A percentile compares a stretch with the other conserved stretches of the same genome.
Evolutionary conservation across 2,888 invertebrate species (phyloP).

Genomic region (Seladonia tumulorum): DNA sequence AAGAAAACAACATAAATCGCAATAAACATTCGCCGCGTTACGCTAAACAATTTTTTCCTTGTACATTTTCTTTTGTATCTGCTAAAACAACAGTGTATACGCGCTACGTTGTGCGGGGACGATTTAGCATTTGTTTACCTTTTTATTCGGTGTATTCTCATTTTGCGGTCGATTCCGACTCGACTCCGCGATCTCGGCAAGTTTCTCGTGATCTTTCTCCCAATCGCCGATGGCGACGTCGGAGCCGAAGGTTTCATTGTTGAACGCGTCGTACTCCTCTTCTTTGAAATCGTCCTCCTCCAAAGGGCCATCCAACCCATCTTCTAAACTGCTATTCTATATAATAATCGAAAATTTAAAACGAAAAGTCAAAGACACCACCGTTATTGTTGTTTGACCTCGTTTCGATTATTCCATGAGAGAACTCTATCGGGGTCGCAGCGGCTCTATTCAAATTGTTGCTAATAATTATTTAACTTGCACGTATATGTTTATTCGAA

Average conservation of each 20-base stretch:
- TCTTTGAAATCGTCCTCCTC: constrained; percentile 88
- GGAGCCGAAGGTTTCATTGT: constrained; percentile 96
- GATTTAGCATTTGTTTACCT: constrained; percentile 53
- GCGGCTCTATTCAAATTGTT: neutral
- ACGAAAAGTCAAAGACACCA: neutral
- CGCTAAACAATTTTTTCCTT: neutral
- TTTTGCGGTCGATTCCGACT: constrained; percentile 81
- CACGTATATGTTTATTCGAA: neutral
- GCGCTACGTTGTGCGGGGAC: neutral
- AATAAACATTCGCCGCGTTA: neutral
- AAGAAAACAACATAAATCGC: neutral
- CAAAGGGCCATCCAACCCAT: constrained; percentile 82
- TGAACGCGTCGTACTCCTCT: constrained; percentile 95
- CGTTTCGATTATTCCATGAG: neutral
- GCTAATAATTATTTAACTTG: neutral
- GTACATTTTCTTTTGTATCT: neutral
- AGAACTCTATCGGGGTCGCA: no score
- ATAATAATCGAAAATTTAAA: neutral
- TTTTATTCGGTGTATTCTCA: constrained; percentile 65
- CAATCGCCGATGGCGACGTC: constrained; percentile 89
- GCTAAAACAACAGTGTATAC: neutral
- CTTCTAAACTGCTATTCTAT: constrained; percentile 75
- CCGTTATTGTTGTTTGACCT: neutral
- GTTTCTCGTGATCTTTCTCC: constrained; percentile 90
- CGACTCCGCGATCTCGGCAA: constrained; percentile 87